Base-by-base conservation (phyloP, 2,113 vertebrate genomes). In the Mesoclemmys tuberculata region DNA sequence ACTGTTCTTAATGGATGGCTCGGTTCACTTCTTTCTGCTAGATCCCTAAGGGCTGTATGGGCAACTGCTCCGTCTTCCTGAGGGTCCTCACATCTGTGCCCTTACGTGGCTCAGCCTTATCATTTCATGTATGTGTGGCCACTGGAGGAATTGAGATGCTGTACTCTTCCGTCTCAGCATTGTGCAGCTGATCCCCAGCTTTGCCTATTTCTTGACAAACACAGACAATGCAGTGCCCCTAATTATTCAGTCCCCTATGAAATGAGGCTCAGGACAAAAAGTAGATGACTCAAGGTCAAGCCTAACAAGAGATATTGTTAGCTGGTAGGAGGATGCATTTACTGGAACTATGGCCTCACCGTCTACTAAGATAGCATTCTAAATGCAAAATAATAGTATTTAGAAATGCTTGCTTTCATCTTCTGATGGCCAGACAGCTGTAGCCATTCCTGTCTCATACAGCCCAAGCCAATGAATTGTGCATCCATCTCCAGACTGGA, bases 241-340 rank as follows among this genome's bases (percentile, higher is more conserved):
- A 71, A 80, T 87, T 90, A 78, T 96, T 82, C 68, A 0, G 46
- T 29, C 85, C 88, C 48, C 26, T 83, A 51, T 87, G 82, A 90
- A 90, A 88, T 51, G 22, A 93, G 55, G 38, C 51, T 64, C 88
- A 90, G 82, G 79, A 78, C 84, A 96, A 55, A 80, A 91, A 91
- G 44, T 29, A 90, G 80, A 68, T 93, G 80, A 84, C 4, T 0
- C 64, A 54, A 85, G 41, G 77, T 61, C 71, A 96, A 18, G 61
- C 48, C 26, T 64, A 87, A 13, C 38, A 87, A 1, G 5, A 48
- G 68, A 75, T 55, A 48, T 4, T 79, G 52, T 4, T 79, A 82
- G 48, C 16, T 93, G 88, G 85, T 48, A 48, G 91, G 29, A 87
- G 87, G 49, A 90, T 52, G 88, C 84, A 85, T 46, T 35, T 24